These are phyloP conservation scores for Polia nebulosa DNA, from an alignment of 2,888 invertebrate genomes.

Conservation along the genomic window DNA sequence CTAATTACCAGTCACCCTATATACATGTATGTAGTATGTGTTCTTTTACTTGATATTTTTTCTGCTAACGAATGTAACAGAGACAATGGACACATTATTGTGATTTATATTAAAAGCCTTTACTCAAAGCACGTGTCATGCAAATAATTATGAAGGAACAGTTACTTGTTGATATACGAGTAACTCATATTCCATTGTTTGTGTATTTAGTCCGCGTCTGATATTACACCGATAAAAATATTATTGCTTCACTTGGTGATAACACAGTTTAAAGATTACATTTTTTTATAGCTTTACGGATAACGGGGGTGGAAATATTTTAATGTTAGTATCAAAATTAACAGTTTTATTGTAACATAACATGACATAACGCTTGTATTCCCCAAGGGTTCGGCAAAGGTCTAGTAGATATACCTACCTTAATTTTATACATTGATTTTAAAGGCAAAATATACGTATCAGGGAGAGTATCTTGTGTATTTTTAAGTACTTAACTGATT, in stretches of 20 bases:
- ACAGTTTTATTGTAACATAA: not conserved
- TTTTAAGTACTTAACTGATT: too few species aligned
- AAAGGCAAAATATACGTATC: too few species aligned
- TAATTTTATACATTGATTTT: too few species aligned
- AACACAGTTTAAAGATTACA: conserved; percentile 28
- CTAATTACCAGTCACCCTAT: too few species aligned
- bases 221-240: conserved; percentile 21
- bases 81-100: too few species aligned
- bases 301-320: not conserved
- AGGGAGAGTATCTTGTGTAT: too few species aligned
- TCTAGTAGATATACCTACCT: too few species aligned
- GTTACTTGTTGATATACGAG: not conserved
- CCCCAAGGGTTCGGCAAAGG: too few species aligned
- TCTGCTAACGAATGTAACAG: not conserved
- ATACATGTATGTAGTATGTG: too few species aligned
- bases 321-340: not conserved
- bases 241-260: conserved; percentile 24
- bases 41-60: not conserved
- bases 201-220: not conserved
- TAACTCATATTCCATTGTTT: conserved; percentile 17
- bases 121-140: not conserved
- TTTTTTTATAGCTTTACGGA: conserved; percentile 18
- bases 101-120: not conserved
- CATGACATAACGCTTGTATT: too few species aligned
- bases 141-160: conserved; percentile 16